Conservation (phyloP, 2,797 vertebrate species). For the Pempheris klunzingeri region DNA sequence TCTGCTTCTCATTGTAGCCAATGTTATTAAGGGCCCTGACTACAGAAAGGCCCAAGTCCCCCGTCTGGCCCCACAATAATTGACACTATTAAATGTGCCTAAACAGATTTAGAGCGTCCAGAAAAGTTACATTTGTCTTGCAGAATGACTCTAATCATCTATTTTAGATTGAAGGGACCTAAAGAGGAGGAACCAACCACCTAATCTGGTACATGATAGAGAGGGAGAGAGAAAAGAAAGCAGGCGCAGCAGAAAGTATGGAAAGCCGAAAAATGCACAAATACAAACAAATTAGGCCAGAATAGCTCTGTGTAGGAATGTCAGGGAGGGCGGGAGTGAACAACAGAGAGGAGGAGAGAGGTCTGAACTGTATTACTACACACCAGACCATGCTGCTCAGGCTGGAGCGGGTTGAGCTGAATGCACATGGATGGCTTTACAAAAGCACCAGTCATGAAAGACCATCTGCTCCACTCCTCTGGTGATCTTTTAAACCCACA, state of each 20-base stretch:
- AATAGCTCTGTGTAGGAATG: constrained; percentile 72
- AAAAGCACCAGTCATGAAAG: constrained; percentile 77
- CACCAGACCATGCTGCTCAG: constrained; percentile 58
- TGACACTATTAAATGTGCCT: constrained; percentile 99
- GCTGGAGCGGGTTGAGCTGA: constrained; percentile 59
- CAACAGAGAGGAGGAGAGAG: constrained; percentile 48
- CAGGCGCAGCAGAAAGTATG: constrained; percentile 50
- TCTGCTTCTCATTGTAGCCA: constrained; percentile 99
- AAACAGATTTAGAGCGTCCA: constrained; percentile 97
- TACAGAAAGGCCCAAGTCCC: constrained; percentile 94
- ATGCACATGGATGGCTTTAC: constrained; percentile 74
- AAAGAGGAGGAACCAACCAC: constrained; percentile 71
- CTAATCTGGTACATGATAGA: constrained; percentile 70
- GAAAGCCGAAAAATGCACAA: constrained; percentile 65
- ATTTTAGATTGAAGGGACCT: constrained; percentile 87
- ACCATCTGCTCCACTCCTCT: constrained; percentile 76
- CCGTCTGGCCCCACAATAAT: constrained; percentile 94
- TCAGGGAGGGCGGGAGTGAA: constrained; percentile 65
- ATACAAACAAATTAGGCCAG: constrained; percentile 77
- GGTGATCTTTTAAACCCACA: constrained; percentile 73
- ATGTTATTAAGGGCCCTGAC: constrained; percentile 99
- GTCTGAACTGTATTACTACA: constrained; percentile 67
- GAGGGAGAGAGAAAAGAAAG: constrained; percentile 57
- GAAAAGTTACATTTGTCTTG: constrained; percentile 99
- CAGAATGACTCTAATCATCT: constrained; percentile 94